These are phyloP conservation scores for Castor canadensis DNA, from an alignment of 2,113 vertebrate genomes.

Conservation along the genomic window DNA sequence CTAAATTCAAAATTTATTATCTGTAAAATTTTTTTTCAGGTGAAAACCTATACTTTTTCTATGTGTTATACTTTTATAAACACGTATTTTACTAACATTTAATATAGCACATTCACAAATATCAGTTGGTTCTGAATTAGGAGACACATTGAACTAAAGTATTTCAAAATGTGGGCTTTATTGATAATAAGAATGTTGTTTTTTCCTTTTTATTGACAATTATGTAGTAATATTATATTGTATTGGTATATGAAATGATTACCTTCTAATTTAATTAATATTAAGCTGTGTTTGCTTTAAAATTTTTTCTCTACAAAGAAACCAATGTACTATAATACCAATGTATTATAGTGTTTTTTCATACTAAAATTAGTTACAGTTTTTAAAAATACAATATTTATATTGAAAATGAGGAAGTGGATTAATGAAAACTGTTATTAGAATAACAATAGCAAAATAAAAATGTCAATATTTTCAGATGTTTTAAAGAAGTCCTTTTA, in stretches of 20 bases:
- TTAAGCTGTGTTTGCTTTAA: not conserved
- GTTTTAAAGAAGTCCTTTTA: not conserved
- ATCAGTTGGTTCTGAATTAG: not conserved
- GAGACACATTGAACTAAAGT: not conserved
- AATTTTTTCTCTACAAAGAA: not conserved
- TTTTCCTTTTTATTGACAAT: not conserved
- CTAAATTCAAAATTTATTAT: not conserved
- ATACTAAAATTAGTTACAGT: not conserved
- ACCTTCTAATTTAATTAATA: not conserved
- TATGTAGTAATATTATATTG: not conserved
- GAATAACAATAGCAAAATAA: not conserved
- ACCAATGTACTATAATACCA: not conserved
- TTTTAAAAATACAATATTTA: not conserved
- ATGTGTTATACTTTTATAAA: not conserved
- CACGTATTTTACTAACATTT: not conserved
- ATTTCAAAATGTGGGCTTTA: not conserved
- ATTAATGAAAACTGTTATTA: not conserved
- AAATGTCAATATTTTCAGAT: slow-evolving; percentile 57
- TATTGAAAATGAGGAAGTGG: not conserved
- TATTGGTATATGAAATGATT: not conserved
- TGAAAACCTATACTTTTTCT: not conserved
- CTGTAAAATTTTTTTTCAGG: not conserved
- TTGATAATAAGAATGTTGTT: not conserved
- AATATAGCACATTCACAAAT: too few relatives aligned
- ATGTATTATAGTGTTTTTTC: not conserved